Percentiles rank a stretch among this genome's conserved stretches.
phyloP scores from a whole-genome alignment of 1,140 invertebrate species.

The Anoplolepis gracilipes region DNA sequence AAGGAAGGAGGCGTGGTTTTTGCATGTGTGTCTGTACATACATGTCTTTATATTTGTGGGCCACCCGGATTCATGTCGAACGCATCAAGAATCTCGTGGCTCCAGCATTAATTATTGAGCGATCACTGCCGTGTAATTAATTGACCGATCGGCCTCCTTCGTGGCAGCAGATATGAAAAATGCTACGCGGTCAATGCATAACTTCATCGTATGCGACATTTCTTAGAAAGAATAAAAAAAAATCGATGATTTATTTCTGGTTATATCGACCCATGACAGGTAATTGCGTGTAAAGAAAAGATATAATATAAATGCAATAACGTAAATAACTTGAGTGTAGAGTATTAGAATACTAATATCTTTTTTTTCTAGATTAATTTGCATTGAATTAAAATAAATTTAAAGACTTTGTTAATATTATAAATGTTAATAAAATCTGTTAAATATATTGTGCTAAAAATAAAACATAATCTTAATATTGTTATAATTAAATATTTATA shows the following conservation, averaged over 20 bases:
- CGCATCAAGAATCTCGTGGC: constrained; percentile 53
- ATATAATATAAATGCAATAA: constrained; percentile 8
- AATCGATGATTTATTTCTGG: constrained; percentile 25
- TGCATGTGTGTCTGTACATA: background rate
- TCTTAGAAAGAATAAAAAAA: constrained; percentile 27
- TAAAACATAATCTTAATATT: background rate
- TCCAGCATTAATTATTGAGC: constrained; percentile 63
- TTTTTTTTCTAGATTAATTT: too few species aligned
- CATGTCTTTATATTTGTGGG: constrained; percentile 11
- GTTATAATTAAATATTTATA: background rate
- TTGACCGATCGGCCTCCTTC: constrained; percentile 65
- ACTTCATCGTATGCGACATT: constrained; percentile 43
- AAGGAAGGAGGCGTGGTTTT: constrained; percentile 53
- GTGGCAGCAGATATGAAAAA: constrained; percentile 59
- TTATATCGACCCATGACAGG: background rate
- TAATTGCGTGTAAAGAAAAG: background rate
- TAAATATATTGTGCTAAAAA: background rate
- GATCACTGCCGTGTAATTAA: constrained; percentile 66
- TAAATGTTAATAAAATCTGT: background rate
- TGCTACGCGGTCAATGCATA: constrained; percentile 17
- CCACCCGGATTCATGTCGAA: constrained; percentile 54
- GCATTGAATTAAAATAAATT: too few species aligned
- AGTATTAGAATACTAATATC: too few species aligned
- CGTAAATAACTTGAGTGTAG: too few species aligned
- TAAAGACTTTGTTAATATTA: too few species aligned